These are phyloP conservation scores for Atlantisia rogersi DNA, from an alignment of 2,113 vertebrate species.

Conservation along the genomic window DNA sequence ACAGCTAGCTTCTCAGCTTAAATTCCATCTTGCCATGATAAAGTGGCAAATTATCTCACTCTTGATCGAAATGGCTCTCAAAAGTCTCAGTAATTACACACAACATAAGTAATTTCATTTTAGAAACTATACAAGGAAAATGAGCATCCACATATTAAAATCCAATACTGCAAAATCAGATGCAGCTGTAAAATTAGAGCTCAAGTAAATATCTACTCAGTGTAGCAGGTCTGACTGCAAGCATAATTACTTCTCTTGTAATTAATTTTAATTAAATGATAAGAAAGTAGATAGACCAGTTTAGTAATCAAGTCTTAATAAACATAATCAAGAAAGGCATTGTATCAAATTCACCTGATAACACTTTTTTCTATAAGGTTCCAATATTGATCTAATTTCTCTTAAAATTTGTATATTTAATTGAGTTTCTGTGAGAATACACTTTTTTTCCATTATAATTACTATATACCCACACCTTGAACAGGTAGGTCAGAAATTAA, in stretches of 20 bases:
- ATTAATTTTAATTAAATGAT: conserved; percentile 67
- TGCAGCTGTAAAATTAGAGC: conserved; percentile 74
- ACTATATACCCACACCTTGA: neutral
- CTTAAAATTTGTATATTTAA: neutral
- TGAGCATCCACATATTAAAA: conserved; percentile 67
- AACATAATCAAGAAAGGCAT: conserved; percentile 35
- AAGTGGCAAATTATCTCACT: conserved; percentile 75
- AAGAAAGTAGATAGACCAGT: conserved; percentile 41
- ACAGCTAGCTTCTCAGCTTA: conserved; percentile 70
- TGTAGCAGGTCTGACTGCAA: conserved; percentile 50
- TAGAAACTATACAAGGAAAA: conserved; percentile 58
- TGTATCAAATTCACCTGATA: neutral
- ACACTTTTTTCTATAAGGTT: neutral
- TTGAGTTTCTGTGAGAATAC: neutral
- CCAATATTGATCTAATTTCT: neutral
- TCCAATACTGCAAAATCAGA: conserved; percentile 67
- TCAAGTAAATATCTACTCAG: conserved; percentile 70
- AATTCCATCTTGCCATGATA: conserved; percentile 56
- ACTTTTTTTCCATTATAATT: neutral
- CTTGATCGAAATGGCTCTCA: neutral
- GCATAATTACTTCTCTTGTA: conserved; percentile 72
- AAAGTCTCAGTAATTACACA: conserved; percentile 26
- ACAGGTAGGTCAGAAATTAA: neutral
- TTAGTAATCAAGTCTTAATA: conserved; percentile 51
- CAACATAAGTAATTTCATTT: conserved; percentile 23